Evolutionary conservation across 2,113 vertebrate species (phyloP), one percentile per base, ranked within the genome.

Genomic region (Neomonachus schauinslandi): DNA sequence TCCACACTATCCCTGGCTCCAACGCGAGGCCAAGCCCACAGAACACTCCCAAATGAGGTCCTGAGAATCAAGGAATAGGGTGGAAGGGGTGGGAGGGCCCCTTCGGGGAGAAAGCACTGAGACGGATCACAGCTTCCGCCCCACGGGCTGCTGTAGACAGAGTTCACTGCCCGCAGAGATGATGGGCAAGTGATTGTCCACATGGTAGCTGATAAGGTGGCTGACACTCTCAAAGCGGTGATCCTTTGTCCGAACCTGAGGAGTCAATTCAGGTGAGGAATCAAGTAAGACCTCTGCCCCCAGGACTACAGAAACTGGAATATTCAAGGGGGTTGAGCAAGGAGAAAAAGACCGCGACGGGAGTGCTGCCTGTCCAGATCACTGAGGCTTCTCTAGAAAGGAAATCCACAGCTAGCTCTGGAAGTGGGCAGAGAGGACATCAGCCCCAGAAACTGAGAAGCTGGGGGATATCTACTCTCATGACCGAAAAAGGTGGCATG

Each of bases 101-200:
- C 55, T 93, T 83, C 76, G 31, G 42, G 81, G 65, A 76, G 42
- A 90, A 1, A 90, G 74, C 39, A 5, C 53, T 46, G 26, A 39
- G 89, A 36, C 15, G 26, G 96, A 65, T 99, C 99, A 99, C 92
- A 97, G 97, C 97, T 99, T 99, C 98, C 99, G 99, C 97, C 99
- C 99, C 87, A 99, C 99, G 0, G 99, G 99, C 96, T 99, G 99
- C 98, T 99, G 99, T 85, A 99, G 99, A 97, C 99, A 99, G 96
- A 99, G 99, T 99, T 99, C 99, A 0, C 99, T 99, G 97, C 99
- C 99, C 0, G 99, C 99, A 0, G 99, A 99, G 97, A 99, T 99
- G 95, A 99, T 99, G 92, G 99, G 99, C 93, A 99, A 99, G 94
- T 99, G 99, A 99, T 99, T 99, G 99, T 99, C 99, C 99, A 99